phyloP scores from a whole-genome alignment of 2,113 vertebrate genomes.

The Chaetura pelagica region DNA sequence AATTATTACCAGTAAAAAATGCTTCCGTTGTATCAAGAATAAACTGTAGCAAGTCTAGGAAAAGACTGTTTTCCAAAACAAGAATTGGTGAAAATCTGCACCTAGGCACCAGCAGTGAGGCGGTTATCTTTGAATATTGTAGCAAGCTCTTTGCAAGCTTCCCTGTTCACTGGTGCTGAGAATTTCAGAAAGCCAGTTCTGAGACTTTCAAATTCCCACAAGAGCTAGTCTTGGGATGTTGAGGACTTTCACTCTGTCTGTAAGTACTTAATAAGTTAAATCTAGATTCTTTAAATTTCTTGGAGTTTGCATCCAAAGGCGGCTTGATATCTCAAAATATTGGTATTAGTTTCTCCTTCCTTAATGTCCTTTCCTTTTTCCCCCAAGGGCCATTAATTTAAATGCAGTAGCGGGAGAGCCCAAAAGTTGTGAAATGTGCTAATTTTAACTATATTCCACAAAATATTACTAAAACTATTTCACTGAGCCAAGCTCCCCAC shows the following conservation, averaged over 20 bases:
- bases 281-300: neutral
- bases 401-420: neutral
- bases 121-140: neutral
- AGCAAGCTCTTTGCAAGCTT: neutral
- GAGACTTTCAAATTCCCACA: neutral
- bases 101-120: neutral
- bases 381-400: neutral
- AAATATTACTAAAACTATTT: neutral
- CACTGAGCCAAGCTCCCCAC: neutral
- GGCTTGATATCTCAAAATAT: neutral
- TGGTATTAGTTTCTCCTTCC: neutral
- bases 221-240: neutral
- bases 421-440: neutral
- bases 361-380: neutral
- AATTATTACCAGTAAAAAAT: neutral
- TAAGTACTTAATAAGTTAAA: neutral
- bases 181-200: neutral
- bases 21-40: neutral
- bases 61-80: neutral
- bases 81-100: neutral
- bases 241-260: neutral
- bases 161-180: neutral
- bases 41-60: neutral
- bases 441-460: neutral
- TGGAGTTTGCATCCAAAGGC: neutral